phyloP scores from a whole-genome alignment of 2,888 invertebrate species.

The Protonemura montana region DNA sequence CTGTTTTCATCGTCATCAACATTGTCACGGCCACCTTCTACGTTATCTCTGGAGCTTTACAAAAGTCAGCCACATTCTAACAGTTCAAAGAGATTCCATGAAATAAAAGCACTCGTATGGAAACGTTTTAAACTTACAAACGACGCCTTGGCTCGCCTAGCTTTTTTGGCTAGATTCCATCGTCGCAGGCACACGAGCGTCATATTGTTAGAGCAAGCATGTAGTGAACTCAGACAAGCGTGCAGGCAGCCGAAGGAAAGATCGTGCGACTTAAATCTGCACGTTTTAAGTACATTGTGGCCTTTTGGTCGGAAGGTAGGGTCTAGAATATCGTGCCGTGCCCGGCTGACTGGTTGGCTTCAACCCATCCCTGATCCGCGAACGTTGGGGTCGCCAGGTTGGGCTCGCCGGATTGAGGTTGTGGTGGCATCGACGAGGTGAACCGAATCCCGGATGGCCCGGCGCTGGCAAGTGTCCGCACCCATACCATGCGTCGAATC shows the following conservation, averaged over 20 bases:
- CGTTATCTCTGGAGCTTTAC: not conserved
- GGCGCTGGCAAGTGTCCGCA: conserved; percentile 8
- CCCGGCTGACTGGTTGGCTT: too few species aligned
- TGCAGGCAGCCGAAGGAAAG: not conserved
- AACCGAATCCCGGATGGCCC: not conserved
- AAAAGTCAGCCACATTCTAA: not conserved
- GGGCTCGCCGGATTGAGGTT: conserved; percentile 1
- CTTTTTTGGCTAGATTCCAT: conserved; percentile 12
- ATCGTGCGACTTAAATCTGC: not conserved
- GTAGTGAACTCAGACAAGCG: not conserved
- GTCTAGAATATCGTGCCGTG: not conserved
- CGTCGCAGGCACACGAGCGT: not conserved
- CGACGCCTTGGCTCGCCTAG: not conserved
- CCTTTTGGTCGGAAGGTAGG: not conserved
- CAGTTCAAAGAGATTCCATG: conserved; percentile 12
- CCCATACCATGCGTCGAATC: not conserved
- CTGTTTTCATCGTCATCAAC: not conserved
- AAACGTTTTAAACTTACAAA: conserved; percentile 5
- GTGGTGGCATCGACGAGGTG: not conserved
- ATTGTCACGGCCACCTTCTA: not conserved
- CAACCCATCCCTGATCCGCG: too few species aligned
- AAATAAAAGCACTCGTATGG: conserved; percentile 12
- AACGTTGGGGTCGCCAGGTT: not conserved
- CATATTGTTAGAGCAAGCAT: not conserved
- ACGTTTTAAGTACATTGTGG: not conserved